Evolutionary conservation across 2,113 vertebrate genomes (phyloP).

Genomic region (Pampusana beccarii): DNA sequence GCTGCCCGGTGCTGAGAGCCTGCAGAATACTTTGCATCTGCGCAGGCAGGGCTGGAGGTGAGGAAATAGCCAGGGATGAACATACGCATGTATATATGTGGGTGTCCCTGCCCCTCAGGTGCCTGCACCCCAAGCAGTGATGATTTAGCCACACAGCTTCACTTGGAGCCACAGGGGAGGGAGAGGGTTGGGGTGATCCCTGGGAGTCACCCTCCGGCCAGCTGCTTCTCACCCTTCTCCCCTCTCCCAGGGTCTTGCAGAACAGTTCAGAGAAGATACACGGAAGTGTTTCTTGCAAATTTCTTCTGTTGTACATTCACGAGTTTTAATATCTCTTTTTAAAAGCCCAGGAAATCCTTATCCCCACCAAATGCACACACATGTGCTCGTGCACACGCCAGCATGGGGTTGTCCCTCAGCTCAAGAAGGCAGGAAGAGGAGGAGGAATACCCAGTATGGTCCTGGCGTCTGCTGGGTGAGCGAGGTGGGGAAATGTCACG

Average conservation of each 20-base stretch:
- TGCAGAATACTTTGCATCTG: background rate
- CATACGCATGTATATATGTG: accelerated
- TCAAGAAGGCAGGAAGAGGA: background rate
- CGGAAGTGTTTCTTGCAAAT: background rate
- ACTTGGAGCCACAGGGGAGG: background rate
- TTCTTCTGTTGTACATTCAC: background rate
- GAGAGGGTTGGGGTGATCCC: background rate
- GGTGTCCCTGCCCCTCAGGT: background rate
- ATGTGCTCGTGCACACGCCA: background rate
- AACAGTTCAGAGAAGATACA: background rate
- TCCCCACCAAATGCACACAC: background rate
- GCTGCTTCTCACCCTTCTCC: background rate
- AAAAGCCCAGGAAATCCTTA: background rate
- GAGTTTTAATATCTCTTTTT: background rate
- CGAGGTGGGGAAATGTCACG: background rate
- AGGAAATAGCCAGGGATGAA: background rate
- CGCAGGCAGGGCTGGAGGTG: background rate
- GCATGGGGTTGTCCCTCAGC: background rate
- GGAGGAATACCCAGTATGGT: background rate
- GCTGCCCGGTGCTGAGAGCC: background rate
- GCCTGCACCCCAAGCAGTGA: background rate
- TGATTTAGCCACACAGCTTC: background rate
- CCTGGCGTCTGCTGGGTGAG: background rate
- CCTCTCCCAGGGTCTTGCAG: background rate
- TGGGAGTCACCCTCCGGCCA: background rate